These are phyloP conservation scores for Drosophila azteca DNA, from an alignment of 1,140 invertebrate species.

Conservation along the genomic window DNA sequence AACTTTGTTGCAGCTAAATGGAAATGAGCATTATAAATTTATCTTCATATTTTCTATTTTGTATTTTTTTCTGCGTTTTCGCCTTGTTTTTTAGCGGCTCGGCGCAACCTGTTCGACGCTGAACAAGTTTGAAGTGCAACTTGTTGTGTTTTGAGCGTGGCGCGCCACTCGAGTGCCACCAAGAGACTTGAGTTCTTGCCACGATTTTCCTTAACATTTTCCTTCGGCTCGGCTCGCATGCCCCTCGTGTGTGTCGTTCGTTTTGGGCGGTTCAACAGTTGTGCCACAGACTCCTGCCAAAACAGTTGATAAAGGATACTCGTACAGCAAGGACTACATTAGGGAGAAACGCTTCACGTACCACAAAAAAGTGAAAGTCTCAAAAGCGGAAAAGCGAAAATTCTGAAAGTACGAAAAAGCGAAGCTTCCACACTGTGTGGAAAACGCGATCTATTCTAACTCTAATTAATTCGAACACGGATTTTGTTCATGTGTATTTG, in stretches of 20 bases:
- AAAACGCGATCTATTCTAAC: background rate
- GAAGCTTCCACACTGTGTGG: conserved; percentile 8
- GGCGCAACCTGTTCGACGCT: conserved; percentile 53
- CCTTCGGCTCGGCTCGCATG: conserved; percentile 7
- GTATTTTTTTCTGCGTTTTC: background rate
- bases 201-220: conserved; percentile 11
- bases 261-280: conserved; percentile 40
- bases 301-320: conserved; percentile 73
- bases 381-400: conserved; percentile 19
- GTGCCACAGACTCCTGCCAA: conserved; percentile 40
- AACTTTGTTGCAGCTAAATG: conserved; percentile 26
- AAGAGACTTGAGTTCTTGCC: conserved; percentile 30
- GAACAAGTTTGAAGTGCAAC: conserved; percentile 55
- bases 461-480: no score
- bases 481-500: no score
- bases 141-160: conserved; percentile 68
- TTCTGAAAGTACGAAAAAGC: background rate
- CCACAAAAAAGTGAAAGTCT: conserved; percentile 11
- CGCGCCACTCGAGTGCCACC: conserved; percentile 18
- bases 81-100: conserved; percentile 11
- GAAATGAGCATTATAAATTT: conserved; percentile 35
- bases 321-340: conserved; percentile 43
- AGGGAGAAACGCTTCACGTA: conserved; percentile 13
- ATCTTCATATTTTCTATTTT: conserved; percentile 4
- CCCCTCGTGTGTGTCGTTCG: no score